Percentiles rank a stretch among this genome's conserved stretches.
Conservation (phyloP, 2,113 vertebrate species). For the Nibea albiflora region DNA sequence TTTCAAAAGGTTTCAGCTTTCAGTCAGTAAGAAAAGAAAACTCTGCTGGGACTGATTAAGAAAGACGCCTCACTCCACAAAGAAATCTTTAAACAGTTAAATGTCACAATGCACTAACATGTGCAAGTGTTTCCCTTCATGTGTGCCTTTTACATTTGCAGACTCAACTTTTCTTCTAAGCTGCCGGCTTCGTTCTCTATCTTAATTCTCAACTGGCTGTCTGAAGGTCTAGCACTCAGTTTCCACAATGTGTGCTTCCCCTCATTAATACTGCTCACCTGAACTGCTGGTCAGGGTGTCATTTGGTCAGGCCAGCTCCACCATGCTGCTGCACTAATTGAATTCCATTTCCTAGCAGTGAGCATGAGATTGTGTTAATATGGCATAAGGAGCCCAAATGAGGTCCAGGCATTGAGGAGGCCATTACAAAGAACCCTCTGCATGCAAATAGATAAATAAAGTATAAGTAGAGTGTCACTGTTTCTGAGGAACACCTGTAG, state of each 20-base stretch:
- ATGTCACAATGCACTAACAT: not conserved
- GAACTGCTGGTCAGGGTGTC: slow-evolving; percentile 11
- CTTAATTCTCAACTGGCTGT: not conserved
- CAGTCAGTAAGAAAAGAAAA: too few species aligned
- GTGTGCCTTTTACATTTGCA: not conserved
- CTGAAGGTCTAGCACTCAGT: not conserved
- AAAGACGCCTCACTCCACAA: not conserved
- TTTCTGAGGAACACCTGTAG: not conserved
- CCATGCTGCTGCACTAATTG: slow-evolving; percentile 40
- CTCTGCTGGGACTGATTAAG: not conserved
- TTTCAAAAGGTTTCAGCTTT: not conserved
- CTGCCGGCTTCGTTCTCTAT: not conserved
- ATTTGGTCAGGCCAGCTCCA: slow-evolving; percentile 8
- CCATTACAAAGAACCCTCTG: slow-evolving; percentile 1
- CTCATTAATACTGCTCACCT: slow-evolving; percentile 24
- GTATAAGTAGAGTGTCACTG: not conserved
- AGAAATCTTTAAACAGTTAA: not conserved
- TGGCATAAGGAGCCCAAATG: slow-evolving; percentile 10
- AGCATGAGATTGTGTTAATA: slow-evolving; percentile 4
- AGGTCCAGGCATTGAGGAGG: slow-evolving; percentile 9
- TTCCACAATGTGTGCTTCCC: not conserved
- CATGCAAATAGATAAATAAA: not conserved
- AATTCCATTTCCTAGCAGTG: slow-evolving; percentile 40
- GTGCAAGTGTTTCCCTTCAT: not conserved
- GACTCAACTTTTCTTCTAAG: not conserved